Evolutionary conservation across 2,797 vertebrate genomes (phyloP).

Genomic region (Periparus ater): DNA sequence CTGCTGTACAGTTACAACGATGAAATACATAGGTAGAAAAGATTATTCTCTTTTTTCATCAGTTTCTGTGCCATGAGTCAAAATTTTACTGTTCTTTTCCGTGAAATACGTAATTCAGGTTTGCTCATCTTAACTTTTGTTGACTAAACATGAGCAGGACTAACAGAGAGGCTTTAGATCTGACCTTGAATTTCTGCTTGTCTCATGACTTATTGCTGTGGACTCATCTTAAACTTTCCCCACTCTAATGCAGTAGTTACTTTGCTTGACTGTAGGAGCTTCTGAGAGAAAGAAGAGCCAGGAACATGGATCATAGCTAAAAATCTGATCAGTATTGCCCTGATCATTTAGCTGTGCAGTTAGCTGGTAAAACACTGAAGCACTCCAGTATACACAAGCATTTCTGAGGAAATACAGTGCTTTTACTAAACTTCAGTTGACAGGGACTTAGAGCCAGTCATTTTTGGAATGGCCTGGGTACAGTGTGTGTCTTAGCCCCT

Average conservation of each 20-base stretch:
- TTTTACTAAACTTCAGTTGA: neutral
- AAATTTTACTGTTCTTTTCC: neutral
- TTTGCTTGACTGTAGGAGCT: neutral
- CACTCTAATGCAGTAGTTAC: neutral
- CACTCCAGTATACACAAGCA: rapidly evolving
- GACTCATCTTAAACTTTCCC: neutral
- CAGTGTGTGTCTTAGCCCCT: neutral
- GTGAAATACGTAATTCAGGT: neutral
- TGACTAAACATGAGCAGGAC: neutral
- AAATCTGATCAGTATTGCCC: neutral
- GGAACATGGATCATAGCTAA: neutral
- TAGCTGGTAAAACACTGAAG: neutral
- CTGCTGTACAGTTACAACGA: neutral
- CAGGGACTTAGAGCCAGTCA: neutral
- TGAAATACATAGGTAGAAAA: neutral
- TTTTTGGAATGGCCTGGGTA: neutral
- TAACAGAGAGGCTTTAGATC: neutral
- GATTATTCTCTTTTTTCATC: neutral
- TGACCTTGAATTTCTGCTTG: neutral
- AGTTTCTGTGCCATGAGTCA: neutral
- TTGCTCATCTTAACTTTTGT: neutral
- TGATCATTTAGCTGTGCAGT: rapidly evolving
- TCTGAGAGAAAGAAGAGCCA: neutral
- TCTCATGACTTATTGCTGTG: neutral
- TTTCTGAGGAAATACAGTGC: neutral